These are phyloP conservation scores for Diplodus sargus DNA, from an alignment of 2,797 vertebrate species.

Conservation along the genomic window DNA sequence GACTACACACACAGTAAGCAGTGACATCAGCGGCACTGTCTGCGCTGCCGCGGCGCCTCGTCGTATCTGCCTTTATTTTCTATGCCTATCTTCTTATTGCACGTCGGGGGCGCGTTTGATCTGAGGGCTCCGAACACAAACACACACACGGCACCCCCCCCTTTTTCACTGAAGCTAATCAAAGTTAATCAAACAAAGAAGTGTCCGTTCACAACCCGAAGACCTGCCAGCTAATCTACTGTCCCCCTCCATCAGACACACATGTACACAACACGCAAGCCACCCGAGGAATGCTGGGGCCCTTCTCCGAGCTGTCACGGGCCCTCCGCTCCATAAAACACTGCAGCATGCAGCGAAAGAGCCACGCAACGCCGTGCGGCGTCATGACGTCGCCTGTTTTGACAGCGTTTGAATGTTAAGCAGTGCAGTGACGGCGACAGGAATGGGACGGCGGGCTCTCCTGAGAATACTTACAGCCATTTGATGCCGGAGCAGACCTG, in stretches of 20 bases:
- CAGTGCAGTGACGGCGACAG: background rate
- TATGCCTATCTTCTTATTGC: slow-evolving; percentile 25
- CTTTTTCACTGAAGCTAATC: slow-evolving; percentile 19
- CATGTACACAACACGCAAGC: slow-evolving; percentile 31
- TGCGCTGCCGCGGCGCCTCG: slow-evolving; percentile 12
- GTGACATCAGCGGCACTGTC: slow-evolving; percentile 20
- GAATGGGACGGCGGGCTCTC: background rate
- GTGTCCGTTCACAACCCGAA: slow-evolving; percentile 29
- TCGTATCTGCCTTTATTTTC: slow-evolving; percentile 28
- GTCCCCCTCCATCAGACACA: slow-evolving; percentile 49
- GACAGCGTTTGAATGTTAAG: slow-evolving; percentile 25
- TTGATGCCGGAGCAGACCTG: slow-evolving; percentile 94
- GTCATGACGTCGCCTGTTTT: slow-evolving; percentile 23
- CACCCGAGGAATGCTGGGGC: slow-evolving; percentile 56
- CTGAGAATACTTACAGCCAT: slow-evolving; percentile 94
- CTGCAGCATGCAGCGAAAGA: slow-evolving; percentile 2
- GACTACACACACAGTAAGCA: slow-evolving; percentile 21
- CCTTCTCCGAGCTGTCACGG: slow-evolving; percentile 59
- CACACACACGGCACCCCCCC: background rate
- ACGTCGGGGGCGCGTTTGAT: background rate
- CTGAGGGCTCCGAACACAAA: slow-evolving; percentile 25
- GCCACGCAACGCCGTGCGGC: slow-evolving; percentile 4
- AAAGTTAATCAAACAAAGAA: slow-evolving; percentile 38
- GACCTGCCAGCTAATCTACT: slow-evolving; percentile 36
- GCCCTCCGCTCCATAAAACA: slow-evolving; percentile 35